phyloP scores from a whole-genome alignment of 1,140 invertebrate species.

The Asobara japonica region DNA sequence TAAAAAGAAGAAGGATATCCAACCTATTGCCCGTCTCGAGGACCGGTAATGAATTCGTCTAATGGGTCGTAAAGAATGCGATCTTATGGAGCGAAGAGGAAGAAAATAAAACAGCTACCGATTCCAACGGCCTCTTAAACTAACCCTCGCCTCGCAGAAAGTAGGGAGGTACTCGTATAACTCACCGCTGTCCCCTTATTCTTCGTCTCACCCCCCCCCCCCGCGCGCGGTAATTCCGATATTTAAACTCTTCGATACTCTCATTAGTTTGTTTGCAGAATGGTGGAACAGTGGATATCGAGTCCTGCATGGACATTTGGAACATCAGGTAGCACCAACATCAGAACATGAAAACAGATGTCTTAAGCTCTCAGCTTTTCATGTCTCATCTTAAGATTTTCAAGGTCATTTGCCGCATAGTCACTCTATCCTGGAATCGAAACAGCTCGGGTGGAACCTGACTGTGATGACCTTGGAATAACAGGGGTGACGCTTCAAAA shows the following conservation, averaged over 20 bases:
- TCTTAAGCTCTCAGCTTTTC: too few species aligned
- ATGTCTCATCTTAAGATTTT: too few species aligned
- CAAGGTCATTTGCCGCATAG: too few species aligned
- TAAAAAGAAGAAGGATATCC: not conserved
- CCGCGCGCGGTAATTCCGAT: conserved; percentile 34
- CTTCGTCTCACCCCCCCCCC: conserved; percentile 18
- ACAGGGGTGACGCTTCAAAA: too few species aligned
- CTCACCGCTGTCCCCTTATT: conserved; percentile 25
- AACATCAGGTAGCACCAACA: too few species aligned
- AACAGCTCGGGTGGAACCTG: too few species aligned
- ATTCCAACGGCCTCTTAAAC: conserved; percentile 57
- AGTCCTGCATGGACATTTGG: conserved; percentile 9
- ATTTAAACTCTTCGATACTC: conserved; percentile 47
- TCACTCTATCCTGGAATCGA: too few species aligned
- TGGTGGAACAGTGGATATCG: conserved; percentile 21
- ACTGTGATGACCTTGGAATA: too few species aligned
- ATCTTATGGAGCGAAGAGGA: conserved; percentile 64
- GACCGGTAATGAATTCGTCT: conserved; percentile 65
- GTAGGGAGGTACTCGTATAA: not conserved
- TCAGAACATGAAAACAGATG: too few species aligned
- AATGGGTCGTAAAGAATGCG: conserved; percentile 68
- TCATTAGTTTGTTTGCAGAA: conserved; percentile 26
- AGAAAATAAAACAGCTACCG: conserved; percentile 67
- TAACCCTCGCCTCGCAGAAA: conserved; percentile 55
- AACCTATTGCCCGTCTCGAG: not conserved